These are phyloP conservation scores for Beroe ovata DNA, from an alignment of 37 sponge, comb jelly and placozoan species.

Conservation along the genomic window DNA sequence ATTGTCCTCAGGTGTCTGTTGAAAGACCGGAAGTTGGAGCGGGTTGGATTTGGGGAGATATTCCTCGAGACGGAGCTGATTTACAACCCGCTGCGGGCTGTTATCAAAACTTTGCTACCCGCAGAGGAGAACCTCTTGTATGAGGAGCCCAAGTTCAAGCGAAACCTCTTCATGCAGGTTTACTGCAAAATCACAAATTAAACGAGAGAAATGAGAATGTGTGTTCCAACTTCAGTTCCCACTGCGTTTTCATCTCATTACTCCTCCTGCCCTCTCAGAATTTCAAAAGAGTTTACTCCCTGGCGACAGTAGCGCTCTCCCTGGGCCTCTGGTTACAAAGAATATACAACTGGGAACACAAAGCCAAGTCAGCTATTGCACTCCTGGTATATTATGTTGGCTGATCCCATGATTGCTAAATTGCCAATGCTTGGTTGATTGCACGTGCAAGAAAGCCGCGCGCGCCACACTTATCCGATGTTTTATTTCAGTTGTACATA, in stretches of 20 bases:
- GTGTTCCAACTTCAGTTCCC: too few relatives aligned
- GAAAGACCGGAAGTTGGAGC: conserved; percentile 72
- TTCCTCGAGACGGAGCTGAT: conserved; percentile 75
- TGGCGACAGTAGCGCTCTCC: conserved; percentile 29
- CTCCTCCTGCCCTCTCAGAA: neutral
- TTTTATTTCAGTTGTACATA: conserved; percentile 74
- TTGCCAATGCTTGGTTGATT: too few relatives aligned
- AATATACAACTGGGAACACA: conserved; percentile 64
- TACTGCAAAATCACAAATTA: too few relatives aligned
- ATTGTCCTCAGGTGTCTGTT: conserved; percentile 68
- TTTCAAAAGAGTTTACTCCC: conserved; percentile 30
- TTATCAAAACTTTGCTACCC: conserved; percentile 80
- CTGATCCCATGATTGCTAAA: too few relatives aligned
- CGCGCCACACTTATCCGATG: too few relatives aligned
- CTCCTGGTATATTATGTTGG: conserved; percentile 20
- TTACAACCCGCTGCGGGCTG: conserved; percentile 83
- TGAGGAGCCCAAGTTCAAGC: conserved; percentile 75
- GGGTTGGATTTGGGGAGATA: conserved; percentile 61
- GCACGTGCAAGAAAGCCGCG: too few relatives aligned
- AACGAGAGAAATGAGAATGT: neutral
- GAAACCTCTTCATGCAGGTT: conserved; percentile 70
- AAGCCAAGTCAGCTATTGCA: conserved; percentile 46
- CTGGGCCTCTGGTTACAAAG: conserved; percentile 29
- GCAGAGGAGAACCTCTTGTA: conserved; percentile 75
- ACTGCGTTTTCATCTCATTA: too few relatives aligned